Base-by-base conservation (phyloP, 2,113 vertebrate genomes). In the Cynocephalus volans region DNA sequence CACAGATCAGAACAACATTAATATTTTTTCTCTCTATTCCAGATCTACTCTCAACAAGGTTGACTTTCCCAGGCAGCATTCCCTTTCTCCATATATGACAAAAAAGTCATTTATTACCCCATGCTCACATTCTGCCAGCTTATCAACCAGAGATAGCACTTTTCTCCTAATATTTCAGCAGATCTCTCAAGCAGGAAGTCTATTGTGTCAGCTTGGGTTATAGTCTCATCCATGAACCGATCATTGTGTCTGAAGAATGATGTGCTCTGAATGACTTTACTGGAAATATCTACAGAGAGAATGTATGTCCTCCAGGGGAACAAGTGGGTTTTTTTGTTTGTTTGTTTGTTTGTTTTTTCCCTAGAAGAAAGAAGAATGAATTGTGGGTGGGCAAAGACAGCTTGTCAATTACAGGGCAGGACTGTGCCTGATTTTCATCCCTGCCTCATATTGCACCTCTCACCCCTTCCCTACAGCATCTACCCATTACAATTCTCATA, bases 391-490 rank as follows among this genome's bases (percentile, higher is more conserved):
- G 2, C 7, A 21, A 72, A 77, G 19, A 52, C 41, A 52, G 21
- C n/a, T 18, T 4, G 8, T 8, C 6, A 15, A 0, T 67, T 18
- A 24, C 13, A 24, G 36, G 54, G 73, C 56, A 88, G 18, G 10
- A 8, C 33, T 7, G 0, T 33, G 21, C 41, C 75, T 56, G 14
- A 12, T 14, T 31, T 12, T 60, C 67, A 21, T 24, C 33, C 8
- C 21, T 17, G 3, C 26, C n/a, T 60, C 45, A 6, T 0, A 3
- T 3, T 2, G 13, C 0, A 4, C 1, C 31, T 4, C 2, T 17
- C 14, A 41, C 0, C 6, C 50, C 11, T 14, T 45, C n/a, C 36
- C 48, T 33, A 6, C 1, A 33, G 67, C 13, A 60, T 33, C 17
- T 23, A 1, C 18, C 45, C 6, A 3, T 8, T 28, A 24, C 4